Evolutionary conservation across 1,140 invertebrate genomes (phyloP).

Genomic region (Paraescarpia echinospica): DNA sequence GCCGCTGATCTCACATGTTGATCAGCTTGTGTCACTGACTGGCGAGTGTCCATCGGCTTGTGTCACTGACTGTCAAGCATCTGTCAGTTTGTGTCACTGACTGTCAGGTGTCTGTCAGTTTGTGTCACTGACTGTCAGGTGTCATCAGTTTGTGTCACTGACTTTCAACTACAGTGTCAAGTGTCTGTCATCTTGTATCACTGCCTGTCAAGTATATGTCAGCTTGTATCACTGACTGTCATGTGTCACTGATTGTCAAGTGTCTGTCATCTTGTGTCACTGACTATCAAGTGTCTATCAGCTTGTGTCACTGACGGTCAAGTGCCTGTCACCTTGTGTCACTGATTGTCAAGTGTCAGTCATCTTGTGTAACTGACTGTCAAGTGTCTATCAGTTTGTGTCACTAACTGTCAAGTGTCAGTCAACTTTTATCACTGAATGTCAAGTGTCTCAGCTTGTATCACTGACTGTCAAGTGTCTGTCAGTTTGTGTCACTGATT

Average conservation of each 20-base stretch:
- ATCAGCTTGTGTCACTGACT: too few species aligned
- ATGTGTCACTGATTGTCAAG: not conserved
- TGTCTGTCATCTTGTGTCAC: conserved; percentile 21
- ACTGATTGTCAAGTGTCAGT: too few species aligned
- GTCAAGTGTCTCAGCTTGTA: too few species aligned
- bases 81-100: not conserved
- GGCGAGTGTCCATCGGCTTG: not conserved
- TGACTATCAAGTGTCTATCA: not conserved
- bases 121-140: not conserved
- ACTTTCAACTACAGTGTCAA: conserved; percentile 6
- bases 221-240: not conserved
- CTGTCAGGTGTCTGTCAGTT: not conserved
- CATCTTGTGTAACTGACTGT: too few species aligned
- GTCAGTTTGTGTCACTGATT: too few species aligned
- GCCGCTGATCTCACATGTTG: not conserved
- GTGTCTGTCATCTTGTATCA: not conserved
- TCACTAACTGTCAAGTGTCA: too few species aligned
- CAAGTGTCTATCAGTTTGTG: too few species aligned
- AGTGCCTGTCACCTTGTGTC: not conserved
- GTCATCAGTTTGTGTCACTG: not conserved
- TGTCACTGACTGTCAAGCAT: conserved; percentile 55
- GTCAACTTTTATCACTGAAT: too few species aligned
- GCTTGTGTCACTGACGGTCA: not conserved
- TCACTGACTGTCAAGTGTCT: too few species aligned
- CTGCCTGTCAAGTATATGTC: too few species aligned